Base-by-base conservation (phyloP, 2,113 vertebrate species). In the Cyphomyrus discorhynchus region DNA sequence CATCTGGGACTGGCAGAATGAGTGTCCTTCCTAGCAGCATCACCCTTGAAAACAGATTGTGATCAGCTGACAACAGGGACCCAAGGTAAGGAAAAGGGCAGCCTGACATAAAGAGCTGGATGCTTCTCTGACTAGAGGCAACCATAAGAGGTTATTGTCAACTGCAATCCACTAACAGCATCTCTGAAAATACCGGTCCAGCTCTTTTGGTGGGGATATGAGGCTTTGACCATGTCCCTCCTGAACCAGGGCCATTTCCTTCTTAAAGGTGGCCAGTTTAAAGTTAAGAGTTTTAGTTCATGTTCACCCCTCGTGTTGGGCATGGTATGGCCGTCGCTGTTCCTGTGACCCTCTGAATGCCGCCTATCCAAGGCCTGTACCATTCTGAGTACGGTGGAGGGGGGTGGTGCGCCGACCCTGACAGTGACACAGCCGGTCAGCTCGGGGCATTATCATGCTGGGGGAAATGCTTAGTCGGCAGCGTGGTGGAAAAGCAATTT, bases 381-480 rank as follows among this genome's bases (percentile, higher is more conserved):
- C 74, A 80, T 35, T 80, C 35, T 42, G 35, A 31, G 62, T 70
- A 10, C 6, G 56, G 70, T 13, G 35, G 70, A 3, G 31, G 35
- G 74, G 74, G 74, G 35, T 4, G n/a, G 8, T 45, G 27, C 21
- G n/a, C 35, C 19, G 17, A 83, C 8, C 17, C 42, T 39, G 45
- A 42, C 82, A 84, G 74, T 39, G 74, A 80, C 82, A 84, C 82
- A 46, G 82, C 82, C 42, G 46, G 82, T 47, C 82, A 46, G 82
- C 82, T 45, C 7, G 45, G 24, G 82, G 35, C 21, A 7, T 84
- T 84, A 84, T 84, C 82, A n/a, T 24, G 42, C 39, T 42, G 10
- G 82, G 17, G 42, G 82, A 84, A 84, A 46, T 47, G 82, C 82
- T 84, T 84, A 84, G 82, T 84, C 82, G 45, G 82, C 82, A 84